Evolutionary conservation across 2,888 invertebrate species (phyloP).

Genomic region (Tryphoninae sp.): DNA sequence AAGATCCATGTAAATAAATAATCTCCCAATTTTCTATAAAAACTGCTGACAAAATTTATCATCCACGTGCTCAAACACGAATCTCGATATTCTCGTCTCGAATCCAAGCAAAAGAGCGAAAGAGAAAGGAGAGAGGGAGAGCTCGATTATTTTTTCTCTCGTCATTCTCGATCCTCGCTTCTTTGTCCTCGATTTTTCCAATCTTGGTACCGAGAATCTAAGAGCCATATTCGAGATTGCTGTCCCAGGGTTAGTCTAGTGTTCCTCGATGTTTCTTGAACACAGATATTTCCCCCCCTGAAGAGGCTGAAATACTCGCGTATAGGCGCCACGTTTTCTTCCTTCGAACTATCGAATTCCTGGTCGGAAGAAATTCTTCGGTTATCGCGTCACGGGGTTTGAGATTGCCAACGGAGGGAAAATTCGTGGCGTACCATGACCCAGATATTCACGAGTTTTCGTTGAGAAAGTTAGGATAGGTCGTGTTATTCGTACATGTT

Average conservation of each 20-base stretch:
- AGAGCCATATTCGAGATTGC: conserved; percentile 19
- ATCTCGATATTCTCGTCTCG: conserved; percentile 35
- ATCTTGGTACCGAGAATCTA: not conserved
- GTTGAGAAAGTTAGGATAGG: not conserved
- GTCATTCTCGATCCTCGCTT: conserved; percentile 62
- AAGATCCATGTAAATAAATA: no score
- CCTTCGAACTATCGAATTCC: conserved; percentile 16
- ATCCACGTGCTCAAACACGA: not conserved
- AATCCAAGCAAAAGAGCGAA: not conserved
- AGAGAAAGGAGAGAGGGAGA: no score
- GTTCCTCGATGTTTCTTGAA: conserved; percentile 8
- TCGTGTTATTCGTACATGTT: not conserved
- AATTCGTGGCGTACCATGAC: conserved; percentile 4
- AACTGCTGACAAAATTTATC: not conserved
- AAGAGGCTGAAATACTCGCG: conserved; percentile 12
- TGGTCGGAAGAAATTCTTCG: not conserved
- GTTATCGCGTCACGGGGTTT: not conserved
- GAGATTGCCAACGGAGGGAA: not conserved
- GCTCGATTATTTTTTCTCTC: conserved; percentile 43
- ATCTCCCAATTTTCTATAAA: not conserved
- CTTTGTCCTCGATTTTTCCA: conserved; percentile 55
- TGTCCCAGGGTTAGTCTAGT: conserved; percentile 3
- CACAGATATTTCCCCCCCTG: not conserved
- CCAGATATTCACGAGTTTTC: not conserved
- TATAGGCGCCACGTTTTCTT: not conserved